Conservation (phyloP, 2,113 vertebrate species). For the Spea bombifrons region DNA sequence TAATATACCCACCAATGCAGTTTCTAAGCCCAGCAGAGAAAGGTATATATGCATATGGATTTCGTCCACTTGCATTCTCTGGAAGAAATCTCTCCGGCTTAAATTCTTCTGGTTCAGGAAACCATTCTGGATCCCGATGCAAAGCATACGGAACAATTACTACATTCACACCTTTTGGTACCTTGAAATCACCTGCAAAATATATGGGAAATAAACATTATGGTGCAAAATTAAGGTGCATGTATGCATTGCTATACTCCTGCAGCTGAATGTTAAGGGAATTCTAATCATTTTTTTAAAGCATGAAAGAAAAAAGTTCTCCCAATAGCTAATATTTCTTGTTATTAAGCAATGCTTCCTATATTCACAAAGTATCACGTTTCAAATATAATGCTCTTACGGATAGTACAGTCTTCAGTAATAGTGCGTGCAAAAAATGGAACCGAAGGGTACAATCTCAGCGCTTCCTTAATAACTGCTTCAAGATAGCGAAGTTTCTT, state of each 20-base stretch:
- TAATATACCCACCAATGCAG: conserved; percentile 81
- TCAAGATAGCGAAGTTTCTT: conserved; percentile 88
- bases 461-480: conserved; percentile 87
- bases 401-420: conserved; percentile 75
- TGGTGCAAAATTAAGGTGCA: too few relatives aligned
- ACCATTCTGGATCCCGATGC: conserved; percentile 80
- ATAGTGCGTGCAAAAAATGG: conserved; percentile 83
- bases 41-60: conserved; percentile 82
- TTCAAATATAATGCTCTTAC: conserved; percentile 62
- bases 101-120: conserved; percentile 87
- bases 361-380: too few relatives aligned
- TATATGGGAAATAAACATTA: neutral
- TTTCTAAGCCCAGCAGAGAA: conserved; percentile 94
- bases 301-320: neutral
- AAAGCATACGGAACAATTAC: conserved; percentile 76
- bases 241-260: too few relatives aligned
- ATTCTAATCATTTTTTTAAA: too few relatives aligned
- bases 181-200: conserved; percentile 70
- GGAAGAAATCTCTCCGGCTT: conserved; percentile 84
- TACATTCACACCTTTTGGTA: conserved; percentile 71
- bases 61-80: conserved; percentile 75
- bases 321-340: neutral
- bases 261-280: too few relatives aligned
- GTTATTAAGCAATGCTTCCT: too few relatives aligned
- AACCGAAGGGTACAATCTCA: conserved; percentile 87